Base-by-base conservation (phyloP, 2,888 invertebrate species). In the Orgyia antiqua region DNA sequence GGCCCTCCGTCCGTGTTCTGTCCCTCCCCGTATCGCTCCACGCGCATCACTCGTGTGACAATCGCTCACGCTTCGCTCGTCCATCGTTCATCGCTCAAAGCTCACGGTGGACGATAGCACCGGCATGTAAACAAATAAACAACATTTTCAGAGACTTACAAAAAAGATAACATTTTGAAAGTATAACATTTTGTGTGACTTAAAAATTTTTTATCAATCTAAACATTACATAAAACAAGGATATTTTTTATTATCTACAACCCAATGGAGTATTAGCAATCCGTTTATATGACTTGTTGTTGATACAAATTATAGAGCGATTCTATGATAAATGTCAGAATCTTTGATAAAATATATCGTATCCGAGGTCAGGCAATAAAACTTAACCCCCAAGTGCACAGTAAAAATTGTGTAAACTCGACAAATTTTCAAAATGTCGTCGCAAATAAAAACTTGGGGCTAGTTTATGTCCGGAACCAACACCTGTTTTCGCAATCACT, bases 31-130 rank as follows among this genome's bases (percentile, higher is more conserved):
- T 63, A 56, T 53, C 60, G 62, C 64, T 63, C 60, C 57, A 62
- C 65, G 71, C 74, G 76, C 79, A 78, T 82, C 78, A 83, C 77
- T 83, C 80, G 77, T 77, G 79, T 87, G 76, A 79, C 76, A 71
- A 69, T 74, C 76, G 75, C 77, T 76, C 72, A 70, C 68, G 67
- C 61, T 63, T 61, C 63, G 61, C 58, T 58, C 62, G 60, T 53
- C 57, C 41, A 39, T 56, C 47, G 54, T 57, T 45, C 48, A 47
- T 55, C 51, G 36, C 45, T 42, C 44, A 42, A 51, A 46, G 36
- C 42, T 57, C 28, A 36, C 35, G 29, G 39, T 55, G 43, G 46
- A 31, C 30, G 46, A 32, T 24, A 28, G 33, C 27, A 29, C 31
- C 27, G 11, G 6, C 31, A 27, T 24, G 27, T 49, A 30, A 42